Conservation (phyloP, 1,140 invertebrate genomes). For the Polypedilum vanderplanki region DNA sequence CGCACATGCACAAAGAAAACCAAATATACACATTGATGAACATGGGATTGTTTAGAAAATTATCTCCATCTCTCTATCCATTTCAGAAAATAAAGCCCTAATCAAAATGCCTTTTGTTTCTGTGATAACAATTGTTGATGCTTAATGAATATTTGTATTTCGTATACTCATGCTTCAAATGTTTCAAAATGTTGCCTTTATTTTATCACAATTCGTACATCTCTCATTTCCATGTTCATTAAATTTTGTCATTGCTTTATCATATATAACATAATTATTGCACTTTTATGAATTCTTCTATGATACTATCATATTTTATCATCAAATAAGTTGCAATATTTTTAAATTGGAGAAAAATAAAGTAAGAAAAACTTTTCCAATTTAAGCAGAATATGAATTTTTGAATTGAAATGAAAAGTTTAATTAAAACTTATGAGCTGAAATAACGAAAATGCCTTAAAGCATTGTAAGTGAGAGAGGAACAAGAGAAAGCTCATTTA, state of each 20-base stretch:
- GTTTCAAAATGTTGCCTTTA: background rate
- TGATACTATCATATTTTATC: background rate
- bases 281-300: background rate
- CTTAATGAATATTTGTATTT: constrained; percentile 3
- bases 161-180: background rate
- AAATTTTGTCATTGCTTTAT: background rate
- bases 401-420: no score
- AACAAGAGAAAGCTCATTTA: no score
- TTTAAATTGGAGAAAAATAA: background rate
- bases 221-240: background rate
- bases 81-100: background rate
- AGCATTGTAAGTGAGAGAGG: no score
- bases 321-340: background rate
- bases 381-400: no score
- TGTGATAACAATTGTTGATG: background rate
- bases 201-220: background rate
- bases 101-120: constrained; percentile 18
- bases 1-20: no score
- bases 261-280: background rate
- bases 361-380: no score
- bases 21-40: no score
- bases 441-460: no score
- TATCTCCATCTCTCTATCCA: background rate
- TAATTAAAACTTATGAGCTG: no score
- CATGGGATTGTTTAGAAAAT: no score